These are phyloP conservation scores for Medauroidea extradentata DNA, from an alignment of 1,140 invertebrate genomes.

Conservation along the genomic window DNA sequence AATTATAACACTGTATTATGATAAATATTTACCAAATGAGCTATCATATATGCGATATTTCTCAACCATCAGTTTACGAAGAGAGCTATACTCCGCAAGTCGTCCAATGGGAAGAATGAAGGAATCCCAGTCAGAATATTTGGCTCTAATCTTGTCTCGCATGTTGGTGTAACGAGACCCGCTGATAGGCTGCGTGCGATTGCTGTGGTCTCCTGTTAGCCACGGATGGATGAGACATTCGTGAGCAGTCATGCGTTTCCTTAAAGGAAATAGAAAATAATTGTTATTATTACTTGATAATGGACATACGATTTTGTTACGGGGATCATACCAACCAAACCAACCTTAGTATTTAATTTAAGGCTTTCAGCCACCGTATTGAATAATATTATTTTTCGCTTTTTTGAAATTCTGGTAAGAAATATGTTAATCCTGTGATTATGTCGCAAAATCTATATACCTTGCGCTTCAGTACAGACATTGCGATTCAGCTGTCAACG, in stretches of 20 bases:
- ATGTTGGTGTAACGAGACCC: constrained; percentile 79
- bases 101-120: constrained; percentile 92
- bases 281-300: no score
- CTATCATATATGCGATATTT: constrained; percentile 96
- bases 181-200: constrained; percentile 70
- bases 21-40: constrained; percentile 70
- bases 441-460: no score
- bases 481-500: no score
- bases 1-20: no score
- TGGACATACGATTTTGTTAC: no score
- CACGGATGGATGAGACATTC: constrained; percentile 94
- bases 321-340: no score
- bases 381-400: neutral
- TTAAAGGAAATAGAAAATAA: constrained; percentile 41
- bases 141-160: constrained; percentile 77
- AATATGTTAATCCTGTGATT: no score
- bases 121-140: constrained; percentile 88
- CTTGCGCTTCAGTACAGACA: no score
- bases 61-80: constrained; percentile 93
- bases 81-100: constrained; percentile 92
- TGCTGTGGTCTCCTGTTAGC: constrained; percentile 79
- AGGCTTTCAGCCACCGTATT: no score
- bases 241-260: constrained; percentile 96
- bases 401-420: neutral
- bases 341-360: no score